A percentile compares a stretch with the other conserved stretches of the same genome.
These are phyloP conservation scores for Sussaba pulchella DNA, from an alignment of 2,888 invertebrate genomes.

Conservation along the genomic window DNA sequence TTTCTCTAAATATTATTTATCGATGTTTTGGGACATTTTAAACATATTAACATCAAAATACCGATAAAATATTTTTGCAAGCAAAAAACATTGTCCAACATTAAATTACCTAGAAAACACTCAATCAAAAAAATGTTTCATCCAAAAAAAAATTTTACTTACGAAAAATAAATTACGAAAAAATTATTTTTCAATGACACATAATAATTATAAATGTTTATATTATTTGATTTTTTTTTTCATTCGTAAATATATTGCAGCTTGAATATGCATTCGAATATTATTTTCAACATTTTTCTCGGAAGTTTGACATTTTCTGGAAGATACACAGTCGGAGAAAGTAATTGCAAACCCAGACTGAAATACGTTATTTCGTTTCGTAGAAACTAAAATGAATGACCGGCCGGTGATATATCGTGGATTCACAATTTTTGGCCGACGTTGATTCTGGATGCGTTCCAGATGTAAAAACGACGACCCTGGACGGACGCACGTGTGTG, in stretches of 20 bases:
- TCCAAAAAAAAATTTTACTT: too few relatives aligned
- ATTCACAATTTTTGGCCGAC: conserved; percentile 7
- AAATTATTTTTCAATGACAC: too few relatives aligned
- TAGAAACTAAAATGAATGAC: conserved; percentile 6
- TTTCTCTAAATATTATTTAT: too few relatives aligned
- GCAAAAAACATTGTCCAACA: too few relatives aligned
- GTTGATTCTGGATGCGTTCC: conserved; percentile 72
- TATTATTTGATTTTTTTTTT: neutral
- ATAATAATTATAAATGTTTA: neutral
- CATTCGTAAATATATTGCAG: neutral
- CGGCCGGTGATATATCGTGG: neutral
- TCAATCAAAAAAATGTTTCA: neutral
- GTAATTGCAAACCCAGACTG: neutral
- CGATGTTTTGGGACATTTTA: too few relatives aligned
- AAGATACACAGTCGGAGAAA: neutral
- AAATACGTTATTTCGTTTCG: conserved; percentile 12
- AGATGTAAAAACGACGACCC: conserved; percentile 73
- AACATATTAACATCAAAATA: too few relatives aligned
- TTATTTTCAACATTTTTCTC: neutral
- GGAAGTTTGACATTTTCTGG: neutral
- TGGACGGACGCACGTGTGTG: conserved; percentile 50
- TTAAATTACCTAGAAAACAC: too few relatives aligned
- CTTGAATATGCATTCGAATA: too few relatives aligned
- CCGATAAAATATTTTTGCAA: too few relatives aligned
- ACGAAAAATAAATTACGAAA: too few relatives aligned